Percentiles rank a stretch among this genome's conserved stretches.
Evolutionary conservation across 1,140 invertebrate species (phyloP).

Genomic region (Euura lappo): DNA sequence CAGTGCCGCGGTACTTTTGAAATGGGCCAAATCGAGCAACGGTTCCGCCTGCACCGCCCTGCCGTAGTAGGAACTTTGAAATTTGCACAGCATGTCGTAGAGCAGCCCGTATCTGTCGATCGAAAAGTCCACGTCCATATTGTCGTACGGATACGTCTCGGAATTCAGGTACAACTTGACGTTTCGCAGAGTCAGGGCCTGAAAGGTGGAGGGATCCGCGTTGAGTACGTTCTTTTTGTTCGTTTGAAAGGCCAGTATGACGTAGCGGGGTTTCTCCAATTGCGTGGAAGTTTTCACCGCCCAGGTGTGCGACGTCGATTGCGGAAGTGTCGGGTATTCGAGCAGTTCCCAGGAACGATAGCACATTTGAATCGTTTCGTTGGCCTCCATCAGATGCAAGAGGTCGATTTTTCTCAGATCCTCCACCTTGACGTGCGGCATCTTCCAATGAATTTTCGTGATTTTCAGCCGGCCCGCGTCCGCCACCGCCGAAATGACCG

Average conservation of each 20-base stretch:
- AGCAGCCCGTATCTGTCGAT: background rate
- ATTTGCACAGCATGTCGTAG: slow-evolving; percentile 18
- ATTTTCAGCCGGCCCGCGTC: background rate
- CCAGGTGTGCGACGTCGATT: slow-evolving; percentile 15
- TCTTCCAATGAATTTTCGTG: too few relatives aligned
- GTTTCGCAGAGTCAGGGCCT: background rate
- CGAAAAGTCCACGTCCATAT: slow-evolving; percentile 14
- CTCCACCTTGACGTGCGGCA: too few relatives aligned
- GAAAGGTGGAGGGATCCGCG: too few relatives aligned
- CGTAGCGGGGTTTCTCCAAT: slow-evolving; percentile 22
- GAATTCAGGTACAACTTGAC: slow-evolving; percentile 24
- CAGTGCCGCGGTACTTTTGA: slow-evolving; percentile 5
- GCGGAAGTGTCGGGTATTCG: slow-evolving; percentile 21
- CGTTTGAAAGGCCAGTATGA: slow-evolving; percentile 28
- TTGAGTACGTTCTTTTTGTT: slow-evolving; percentile 8
- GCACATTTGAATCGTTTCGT: slow-evolving; percentile 11
- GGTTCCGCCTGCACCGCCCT: background rate
- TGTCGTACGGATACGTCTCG: slow-evolving; percentile 18
- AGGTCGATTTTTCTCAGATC: too few relatives aligned
- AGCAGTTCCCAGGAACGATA: slow-evolving; percentile 24
- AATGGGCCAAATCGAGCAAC: background rate
- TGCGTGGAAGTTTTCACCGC: slow-evolving; percentile 18
- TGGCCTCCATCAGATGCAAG: too few relatives aligned
- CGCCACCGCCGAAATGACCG: slow-evolving; percentile 25
- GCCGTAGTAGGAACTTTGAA: slow-evolving; percentile 14